phyloP scores from a whole-genome alignment of 1,140 invertebrate genomes.

The Mizuhopecten yessoensis region DNA sequence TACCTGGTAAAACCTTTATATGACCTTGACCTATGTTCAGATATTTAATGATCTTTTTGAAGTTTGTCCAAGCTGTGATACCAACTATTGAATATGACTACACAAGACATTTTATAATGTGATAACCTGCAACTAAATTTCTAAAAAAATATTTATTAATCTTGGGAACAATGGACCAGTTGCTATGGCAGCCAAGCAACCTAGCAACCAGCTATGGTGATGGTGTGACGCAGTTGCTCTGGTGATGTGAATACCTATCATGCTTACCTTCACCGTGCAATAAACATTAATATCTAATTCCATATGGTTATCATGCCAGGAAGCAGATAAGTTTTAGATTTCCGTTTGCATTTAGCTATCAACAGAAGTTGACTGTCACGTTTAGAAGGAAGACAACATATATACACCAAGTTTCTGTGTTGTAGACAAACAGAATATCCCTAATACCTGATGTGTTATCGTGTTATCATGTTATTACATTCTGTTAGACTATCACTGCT shows the following conservation, averaged over 20 bases:
- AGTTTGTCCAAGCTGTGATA: constrained; percentile 98
- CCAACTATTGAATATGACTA: constrained; percentile 99
- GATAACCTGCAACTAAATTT: constrained; percentile 69
- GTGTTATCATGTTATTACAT: too few relatives aligned
- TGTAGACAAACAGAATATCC: too few relatives aligned
- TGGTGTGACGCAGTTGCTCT: constrained; percentile 1
- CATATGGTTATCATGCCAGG: not conserved
- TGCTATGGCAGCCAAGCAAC: not conserved
- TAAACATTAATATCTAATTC: not conserved
- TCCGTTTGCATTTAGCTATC: not conserved
- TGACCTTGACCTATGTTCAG: constrained; percentile 84
- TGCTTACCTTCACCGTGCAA: constrained; percentile 22
- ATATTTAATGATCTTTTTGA: constrained; percentile 99
- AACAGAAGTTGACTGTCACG: too few relatives aligned
- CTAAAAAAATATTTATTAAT: not conserved
- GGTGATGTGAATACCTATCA: not conserved
- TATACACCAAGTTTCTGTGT: too few relatives aligned
- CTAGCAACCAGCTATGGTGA: constrained; percentile 5
- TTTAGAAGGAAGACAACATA: not conserved
- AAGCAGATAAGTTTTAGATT: not conserved
- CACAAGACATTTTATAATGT: constrained; percentile 98
- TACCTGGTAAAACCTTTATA: too few relatives aligned
- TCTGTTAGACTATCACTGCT: too few relatives aligned
- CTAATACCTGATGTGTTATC: too few relatives aligned
- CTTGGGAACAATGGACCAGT: not conserved